A percentile compares a stretch with the other conserved stretches of the same genome.
phyloP scores from a whole-genome alignment of 1,140 invertebrate genomes.

The Nasonia longicornis region DNA sequence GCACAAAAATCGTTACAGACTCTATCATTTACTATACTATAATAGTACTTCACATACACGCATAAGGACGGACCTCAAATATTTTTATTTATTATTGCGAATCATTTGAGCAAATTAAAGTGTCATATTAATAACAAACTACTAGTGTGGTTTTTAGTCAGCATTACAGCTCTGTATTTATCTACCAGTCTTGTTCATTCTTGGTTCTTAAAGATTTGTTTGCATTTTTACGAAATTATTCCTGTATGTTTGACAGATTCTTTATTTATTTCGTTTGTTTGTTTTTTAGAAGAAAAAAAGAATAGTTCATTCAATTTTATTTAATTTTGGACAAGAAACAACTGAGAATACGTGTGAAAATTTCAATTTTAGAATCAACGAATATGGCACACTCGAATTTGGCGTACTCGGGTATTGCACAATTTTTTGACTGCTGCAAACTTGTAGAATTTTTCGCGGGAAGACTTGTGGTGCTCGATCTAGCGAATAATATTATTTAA shows the following conservation, averaged over 20 bases:
- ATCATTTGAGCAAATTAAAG: background rate
- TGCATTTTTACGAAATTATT: slow-evolving; percentile 49
- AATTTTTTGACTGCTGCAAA: slow-evolving; percentile 31
- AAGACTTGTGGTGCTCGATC: slow-evolving; percentile 41
- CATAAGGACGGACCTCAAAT: background rate
- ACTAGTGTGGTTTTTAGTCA: slow-evolving; percentile 14
- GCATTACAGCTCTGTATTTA: slow-evolving; percentile 54
- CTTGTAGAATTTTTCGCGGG: slow-evolving; percentile 37
- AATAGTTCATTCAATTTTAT: slow-evolving; percentile 39
- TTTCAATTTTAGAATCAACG: slow-evolving; percentile 29
- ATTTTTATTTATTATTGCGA: background rate
- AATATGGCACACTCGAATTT: slow-evolving; percentile 59
- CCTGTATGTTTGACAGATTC: slow-evolving; percentile 53
- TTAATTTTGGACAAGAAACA: slow-evolving; percentile 46
- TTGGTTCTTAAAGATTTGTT: slow-evolving; percentile 56
- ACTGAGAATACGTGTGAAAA: slow-evolving; percentile 38
- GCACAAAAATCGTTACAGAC: too few species aligned
- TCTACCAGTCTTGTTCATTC: slow-evolving; percentile 64
- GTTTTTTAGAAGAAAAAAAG: background rate
- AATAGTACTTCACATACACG: too few species aligned
- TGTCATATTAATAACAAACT: background rate
- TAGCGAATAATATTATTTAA: slow-evolving; percentile 34
- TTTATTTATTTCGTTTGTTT: slow-evolving; percentile 37
- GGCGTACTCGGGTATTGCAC: slow-evolving; percentile 44
- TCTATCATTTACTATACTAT: too few species aligned